phyloP scores from a whole-genome alignment of 1,140 invertebrate genomes.

The Drosophila burlai region DNA sequence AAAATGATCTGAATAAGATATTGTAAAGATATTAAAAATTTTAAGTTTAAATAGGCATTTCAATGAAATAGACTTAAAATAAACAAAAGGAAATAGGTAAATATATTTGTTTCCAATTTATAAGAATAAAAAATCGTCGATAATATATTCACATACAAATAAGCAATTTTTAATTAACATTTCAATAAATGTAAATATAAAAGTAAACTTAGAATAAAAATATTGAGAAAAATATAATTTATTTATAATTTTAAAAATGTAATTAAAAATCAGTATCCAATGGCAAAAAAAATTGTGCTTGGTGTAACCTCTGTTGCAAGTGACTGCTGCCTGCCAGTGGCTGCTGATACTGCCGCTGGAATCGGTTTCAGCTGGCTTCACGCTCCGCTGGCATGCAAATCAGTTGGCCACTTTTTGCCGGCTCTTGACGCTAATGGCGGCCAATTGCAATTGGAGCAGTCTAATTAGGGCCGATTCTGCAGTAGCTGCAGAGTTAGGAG shows the following conservation, averaged over 20 bases:
- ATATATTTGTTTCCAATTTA: not conserved
- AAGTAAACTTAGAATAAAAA: not conserved
- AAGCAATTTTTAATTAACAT: no score
- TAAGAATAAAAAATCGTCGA: not conserved
- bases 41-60: not conserved
- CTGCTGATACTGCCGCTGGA: conserved; percentile 37
- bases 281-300: not conserved
- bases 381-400: conserved; percentile 76
- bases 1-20: not conserved
- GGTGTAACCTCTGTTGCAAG: conserved; percentile 22
- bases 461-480: conserved; percentile 63
- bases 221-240: not conserved
- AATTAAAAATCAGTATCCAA: not conserved
- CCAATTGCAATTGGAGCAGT: conserved; percentile 74
- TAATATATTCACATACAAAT: not conserved
- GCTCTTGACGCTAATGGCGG: conserved; percentile 78
- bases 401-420: conserved; percentile 66
- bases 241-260: not conserved
- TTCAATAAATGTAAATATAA: no score
- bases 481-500: conserved; percentile 50
- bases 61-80: not conserved
- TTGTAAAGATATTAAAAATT: not conserved
- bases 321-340: conserved; percentile 16
- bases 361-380: conserved; percentile 66
- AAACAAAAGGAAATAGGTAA: not conserved